Conservation (phyloP, 23 tunicate genomes). For the Ciona savignyi region DNA sequence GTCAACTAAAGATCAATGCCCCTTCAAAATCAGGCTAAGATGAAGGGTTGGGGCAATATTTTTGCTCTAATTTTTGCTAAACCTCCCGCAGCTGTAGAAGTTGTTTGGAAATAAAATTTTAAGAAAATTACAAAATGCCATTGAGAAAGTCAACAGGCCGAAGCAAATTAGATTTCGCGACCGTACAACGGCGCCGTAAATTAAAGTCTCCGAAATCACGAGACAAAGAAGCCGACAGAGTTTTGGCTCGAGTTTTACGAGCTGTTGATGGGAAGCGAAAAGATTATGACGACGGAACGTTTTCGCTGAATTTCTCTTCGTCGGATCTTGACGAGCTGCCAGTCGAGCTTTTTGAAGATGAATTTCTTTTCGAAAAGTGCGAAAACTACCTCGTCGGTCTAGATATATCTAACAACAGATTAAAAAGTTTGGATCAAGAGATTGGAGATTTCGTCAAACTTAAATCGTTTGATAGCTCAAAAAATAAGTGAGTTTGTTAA, state of each 20-base stretch:
- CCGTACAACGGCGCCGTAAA: conserved; percentile 50
- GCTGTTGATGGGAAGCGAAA: conserved; percentile 35
- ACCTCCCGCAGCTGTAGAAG: no score
- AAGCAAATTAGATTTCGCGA: conserved; percentile 46
- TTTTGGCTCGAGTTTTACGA: conserved; percentile 30
- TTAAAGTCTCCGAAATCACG: conserved; percentile 42
- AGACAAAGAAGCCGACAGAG: conserved; percentile 63
- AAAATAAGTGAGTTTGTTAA: conserved; percentile 81
- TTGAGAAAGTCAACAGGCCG: conserved; percentile 39
- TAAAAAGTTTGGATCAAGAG: conserved; percentile 52
- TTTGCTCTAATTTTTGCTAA: no score
- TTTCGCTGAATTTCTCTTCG: conserved; percentile 34
- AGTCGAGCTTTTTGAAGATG: conserved; percentile 80
- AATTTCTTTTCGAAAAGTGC: conserved; percentile 79
- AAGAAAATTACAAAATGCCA: no score
- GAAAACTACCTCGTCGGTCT: conserved; percentile 25
- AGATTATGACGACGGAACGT: conserved; percentile 19
- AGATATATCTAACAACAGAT: conserved; percentile 48
- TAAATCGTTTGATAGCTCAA: conserved; percentile 39
- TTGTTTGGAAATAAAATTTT: no score
- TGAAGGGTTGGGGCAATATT: no score
- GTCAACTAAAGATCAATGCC: no score
- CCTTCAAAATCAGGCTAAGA: no score
- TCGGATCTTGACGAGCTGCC: conserved; percentile 43
- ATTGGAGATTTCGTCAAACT: conserved; percentile 59